Percentiles rank a stretch among this genome's conserved stretches.
These are phyloP conservation scores for Elanus axillaris DNA, from an alignment of 2,113 vertebrate genomes.

Conservation along the genomic window DNA sequence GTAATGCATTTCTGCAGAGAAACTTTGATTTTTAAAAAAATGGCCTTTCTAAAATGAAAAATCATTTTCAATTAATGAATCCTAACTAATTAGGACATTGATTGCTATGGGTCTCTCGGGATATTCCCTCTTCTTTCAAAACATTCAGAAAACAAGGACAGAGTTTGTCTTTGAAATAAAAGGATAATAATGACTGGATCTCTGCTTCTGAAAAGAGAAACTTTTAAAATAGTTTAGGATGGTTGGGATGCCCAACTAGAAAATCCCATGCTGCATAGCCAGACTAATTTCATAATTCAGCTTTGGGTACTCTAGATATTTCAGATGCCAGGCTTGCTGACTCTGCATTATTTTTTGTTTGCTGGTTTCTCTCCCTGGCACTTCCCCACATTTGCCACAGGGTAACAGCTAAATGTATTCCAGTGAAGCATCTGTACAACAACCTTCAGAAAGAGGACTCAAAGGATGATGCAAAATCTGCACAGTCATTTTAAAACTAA, in stretches of 20 bases:
- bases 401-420: not conserved
- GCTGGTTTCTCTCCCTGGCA: not conserved
- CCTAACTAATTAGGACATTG: not conserved
- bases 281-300: conserved; percentile 22
- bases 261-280: not conserved
- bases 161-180: conserved; percentile 14
- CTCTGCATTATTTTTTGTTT: not conserved
- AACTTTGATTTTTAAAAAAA: conserved; percentile 38
- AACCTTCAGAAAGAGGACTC: not conserved
- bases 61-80: not conserved
- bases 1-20: not conserved
- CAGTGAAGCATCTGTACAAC: conserved; percentile 26
- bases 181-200: not conserved
- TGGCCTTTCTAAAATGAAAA: conserved; percentile 25
- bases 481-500: not conserved
- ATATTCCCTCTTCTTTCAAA: not conserved
- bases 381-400: conserved; percentile 19
- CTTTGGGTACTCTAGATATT: not conserved
- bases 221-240: not conserved
- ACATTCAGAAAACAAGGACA: conserved; percentile 12
- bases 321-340: not conserved
- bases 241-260: not conserved
- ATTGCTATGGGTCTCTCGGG: not conserved
- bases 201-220: not conserved
- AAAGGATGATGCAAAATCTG: not conserved